Evolutionary conservation across 1,140 invertebrate genomes (phyloP).

Genomic region (Macrobrachium rosenbergii): DNA sequence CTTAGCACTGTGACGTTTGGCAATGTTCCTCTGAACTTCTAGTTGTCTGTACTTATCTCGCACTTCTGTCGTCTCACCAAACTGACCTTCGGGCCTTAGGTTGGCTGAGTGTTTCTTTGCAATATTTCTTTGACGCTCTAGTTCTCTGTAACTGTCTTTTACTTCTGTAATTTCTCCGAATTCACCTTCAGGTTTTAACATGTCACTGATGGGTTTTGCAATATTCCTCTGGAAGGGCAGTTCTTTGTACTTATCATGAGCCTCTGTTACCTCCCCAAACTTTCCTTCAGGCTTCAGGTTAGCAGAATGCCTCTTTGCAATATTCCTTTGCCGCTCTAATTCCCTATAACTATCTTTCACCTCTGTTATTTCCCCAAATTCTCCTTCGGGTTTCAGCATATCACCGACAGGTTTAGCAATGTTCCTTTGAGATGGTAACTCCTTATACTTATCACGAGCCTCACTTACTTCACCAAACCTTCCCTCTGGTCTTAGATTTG

Average conservation of each 20-base stretch:
- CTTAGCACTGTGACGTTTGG: slow-evolving; percentile 27
- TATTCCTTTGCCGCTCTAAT: slow-evolving; percentile 32
- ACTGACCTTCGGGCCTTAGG: slow-evolving; percentile 37
- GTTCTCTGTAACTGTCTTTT: slow-evolving; percentile 17
- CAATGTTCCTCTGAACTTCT: slow-evolving; percentile 32
- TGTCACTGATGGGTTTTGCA: slow-evolving; percentile 30
- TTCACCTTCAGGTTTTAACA: slow-evolving; percentile 35
- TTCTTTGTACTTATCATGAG: slow-evolving; percentile 31
- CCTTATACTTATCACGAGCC: slow-evolving; percentile 25
- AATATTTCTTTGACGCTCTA: slow-evolving; percentile 23
- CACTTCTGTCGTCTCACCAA: slow-evolving; percentile 31
- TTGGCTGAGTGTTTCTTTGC: slow-evolving; percentile 36
- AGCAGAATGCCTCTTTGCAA: slow-evolving; percentile 38
- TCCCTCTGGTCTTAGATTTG: slow-evolving; percentile 35
- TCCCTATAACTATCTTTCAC: slow-evolving; percentile 23
- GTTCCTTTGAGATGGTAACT: slow-evolving; percentile 15
- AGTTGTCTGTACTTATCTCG: slow-evolving; percentile 25
- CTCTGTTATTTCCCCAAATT: slow-evolving; percentile 36
- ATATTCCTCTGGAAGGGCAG: slow-evolving; percentile 30
- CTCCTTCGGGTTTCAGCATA: slow-evolving; percentile 28
- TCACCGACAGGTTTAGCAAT: slow-evolving; percentile 25
- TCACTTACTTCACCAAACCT: slow-evolving; percentile 35
- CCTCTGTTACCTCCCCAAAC: slow-evolving; percentile 41
- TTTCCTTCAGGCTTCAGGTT: slow-evolving; percentile 31
- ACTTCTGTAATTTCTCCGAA: slow-evolving; percentile 40